Evolutionary conservation across 2,888 invertebrate species (phyloP), one percentile per base, ranked within the genome.

Genomic region (Philaethria dido): DNA sequence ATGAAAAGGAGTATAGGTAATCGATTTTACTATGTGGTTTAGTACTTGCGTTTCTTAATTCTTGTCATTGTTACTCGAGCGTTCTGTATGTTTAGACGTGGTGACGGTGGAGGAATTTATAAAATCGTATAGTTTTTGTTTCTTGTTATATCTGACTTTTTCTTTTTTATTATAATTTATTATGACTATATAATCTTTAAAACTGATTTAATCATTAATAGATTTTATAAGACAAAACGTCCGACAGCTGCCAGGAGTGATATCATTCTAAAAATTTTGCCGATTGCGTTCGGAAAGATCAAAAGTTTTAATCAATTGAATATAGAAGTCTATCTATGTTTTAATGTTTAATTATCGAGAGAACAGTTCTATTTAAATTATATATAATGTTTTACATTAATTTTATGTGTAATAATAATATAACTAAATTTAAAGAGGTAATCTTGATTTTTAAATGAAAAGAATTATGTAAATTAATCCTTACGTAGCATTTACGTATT

Each of bases 1-100:
- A 39, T 60, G 48, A 33, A 52, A 39, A 50, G 47, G 44, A 25
- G 47, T 57, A 55, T 64, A 64, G 69, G 69, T 69, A 69, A 67
- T 52, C 52, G 45, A 18, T 6, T 22, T 62, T 42, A 39, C 13
- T 36, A 33, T 22, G 33, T 47, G 33, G 29, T 48, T 18, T 29
- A 16, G 6, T 57, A 36, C 33, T 47, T 20, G 25, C 62, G 5
- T 29, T 42, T 44, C 20, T 16, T n/a, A 16, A 45, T 64, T 33
- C 45, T 13, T 52, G 50, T 65, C 50, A 65, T 29, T 65, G 29
- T 44, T 57, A 44, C 20, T 25, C 2, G 9, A 59, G 44, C 64
- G 44, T 42, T 60, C 50, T 18, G 13, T 50, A 44, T 18, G 64
- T 22, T 13, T 8, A 20, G 59, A 65, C 64, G 64, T 65, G 44